phyloP scores from a whole-genome alignment of 2,797 vertebrate genomes.

The Momotus momota region DNA sequence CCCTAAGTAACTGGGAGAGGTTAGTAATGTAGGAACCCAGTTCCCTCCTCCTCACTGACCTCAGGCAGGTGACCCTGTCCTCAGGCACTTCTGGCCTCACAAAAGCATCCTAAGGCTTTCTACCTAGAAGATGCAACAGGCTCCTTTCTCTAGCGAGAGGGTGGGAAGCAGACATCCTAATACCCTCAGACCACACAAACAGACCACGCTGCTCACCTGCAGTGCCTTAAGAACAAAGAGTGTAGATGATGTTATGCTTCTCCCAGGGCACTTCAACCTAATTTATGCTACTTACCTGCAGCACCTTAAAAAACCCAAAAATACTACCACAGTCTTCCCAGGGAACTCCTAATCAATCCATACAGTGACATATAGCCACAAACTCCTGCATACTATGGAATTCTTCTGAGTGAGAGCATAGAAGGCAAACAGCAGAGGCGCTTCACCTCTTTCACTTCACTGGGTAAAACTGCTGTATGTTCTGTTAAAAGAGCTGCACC shows the following conservation, averaged over 20 bases:
- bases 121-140: neutral
- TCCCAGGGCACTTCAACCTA: neutral
- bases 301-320: neutral
- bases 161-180: neutral
- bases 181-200: neutral
- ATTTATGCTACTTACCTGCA: constrained; percentile 40
- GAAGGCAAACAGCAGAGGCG: constrained; percentile 7
- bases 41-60: neutral
- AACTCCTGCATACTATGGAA: neutral
- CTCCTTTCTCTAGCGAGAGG: neutral
- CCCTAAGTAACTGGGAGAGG: neutral
- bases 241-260: neutral
- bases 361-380: rapidly evolving
- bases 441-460: constrained; percentile 7
- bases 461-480: neutral
- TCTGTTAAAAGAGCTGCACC: constrained; percentile 60
- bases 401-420: neutral
- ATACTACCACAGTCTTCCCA: neutral
- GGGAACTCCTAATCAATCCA: neutral
- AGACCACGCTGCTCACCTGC: neutral
- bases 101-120: neutral
- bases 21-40: neutral
- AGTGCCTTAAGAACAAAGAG: neutral
- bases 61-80: neutral
- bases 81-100: neutral